Conservation (phyloP, 2,888 invertebrate genomes). For the Abrostola triplasia region DNA sequence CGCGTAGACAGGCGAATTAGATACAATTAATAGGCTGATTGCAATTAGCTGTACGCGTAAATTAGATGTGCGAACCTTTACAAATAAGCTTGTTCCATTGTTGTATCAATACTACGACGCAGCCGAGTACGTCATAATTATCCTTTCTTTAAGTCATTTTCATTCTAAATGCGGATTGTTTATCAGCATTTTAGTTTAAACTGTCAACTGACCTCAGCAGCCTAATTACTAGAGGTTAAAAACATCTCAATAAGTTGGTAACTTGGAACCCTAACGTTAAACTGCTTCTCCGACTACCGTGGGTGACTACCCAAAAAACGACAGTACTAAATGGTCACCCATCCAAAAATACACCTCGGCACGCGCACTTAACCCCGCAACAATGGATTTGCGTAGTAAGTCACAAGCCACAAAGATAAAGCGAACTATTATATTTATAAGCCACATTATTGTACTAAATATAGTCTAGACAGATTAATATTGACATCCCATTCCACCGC, state of each 20-base stretch:
- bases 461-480: slow-evolving; percentile 35
- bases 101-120: slow-evolving; percentile 13
- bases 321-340: not conserved
- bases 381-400: not conserved
- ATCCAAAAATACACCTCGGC: not conserved
- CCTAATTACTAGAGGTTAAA: not conserved
- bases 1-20: slow-evolving; percentile 6
- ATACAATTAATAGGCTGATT: slow-evolving; percentile 6
- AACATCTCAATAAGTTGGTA: no score
- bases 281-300: not conserved
- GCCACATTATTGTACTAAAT: slow-evolving; percentile 22
- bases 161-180: not conserved
- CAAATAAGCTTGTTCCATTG: slow-evolving; percentile 23
- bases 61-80: slow-evolving; percentile 18
- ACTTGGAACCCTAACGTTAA: not conserved
- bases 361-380: not conserved
- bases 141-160: not conserved
- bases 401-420: slow-evolving; percentile 1
- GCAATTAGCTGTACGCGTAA: not conserved
- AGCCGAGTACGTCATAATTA: slow-evolving; percentile 12
- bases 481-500: slow-evolving; percentile 21
- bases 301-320: not conserved
- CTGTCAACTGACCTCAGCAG: not conserved
- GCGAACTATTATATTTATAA: slow-evolving; percentile 22
- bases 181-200: not conserved